Evolutionary conservation across 2,888 invertebrate species (phyloP).

Genomic region (Nephrocerus scutellatus): DNA sequence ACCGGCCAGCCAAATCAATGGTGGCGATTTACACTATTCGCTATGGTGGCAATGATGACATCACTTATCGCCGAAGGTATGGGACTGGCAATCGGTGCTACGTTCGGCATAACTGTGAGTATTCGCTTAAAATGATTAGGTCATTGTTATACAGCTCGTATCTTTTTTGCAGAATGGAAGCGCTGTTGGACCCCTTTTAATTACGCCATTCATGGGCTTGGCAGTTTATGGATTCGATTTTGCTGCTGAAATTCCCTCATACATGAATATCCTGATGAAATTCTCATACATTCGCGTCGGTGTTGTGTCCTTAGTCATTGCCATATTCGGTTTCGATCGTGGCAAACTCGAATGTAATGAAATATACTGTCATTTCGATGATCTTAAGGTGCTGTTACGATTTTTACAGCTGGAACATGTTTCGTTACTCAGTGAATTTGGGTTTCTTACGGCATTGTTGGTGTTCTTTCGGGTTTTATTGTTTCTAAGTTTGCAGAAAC

Average conservation of each 20-base stretch:
- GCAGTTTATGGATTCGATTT: slow-evolving; percentile 66
- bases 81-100: slow-evolving; percentile 68
- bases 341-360: slow-evolving; percentile 54
- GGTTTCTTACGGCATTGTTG: slow-evolving; percentile 51
- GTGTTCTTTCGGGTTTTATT: slow-evolving; percentile 53
- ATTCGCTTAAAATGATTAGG: background rate
- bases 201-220: slow-evolving; percentile 61
- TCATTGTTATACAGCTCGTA: background rate
- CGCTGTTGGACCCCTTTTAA: slow-evolving; percentile 58
- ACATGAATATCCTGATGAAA: slow-evolving; percentile 59
- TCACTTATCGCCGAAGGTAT: slow-evolving; percentile 71
- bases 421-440: slow-evolving; percentile 55
- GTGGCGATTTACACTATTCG: slow-evolving; percentile 60
- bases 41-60: slow-evolving; percentile 59
- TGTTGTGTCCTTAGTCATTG: slow-evolving; percentile 56
- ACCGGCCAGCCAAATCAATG: slow-evolving; percentile 62
- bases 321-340: slow-evolving; percentile 58
- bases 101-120: slow-evolving; percentile 59
- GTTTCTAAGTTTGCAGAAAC: slow-evolving; percentile 54
- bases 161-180: slow-evolving; percentile 56
- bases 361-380: slow-evolving; percentile 59
- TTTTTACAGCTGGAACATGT: slow-evolving; percentile 55
- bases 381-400: slow-evolving; percentile 56
- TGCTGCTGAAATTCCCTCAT: slow-evolving; percentile 55
- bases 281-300: slow-evolving; percentile 61